Evolutionary conservation across 2,888 invertebrate species (phyloP), one percentile per base, ranked within the genome.

Genomic region (Tetheella fluctuosa): DNA sequence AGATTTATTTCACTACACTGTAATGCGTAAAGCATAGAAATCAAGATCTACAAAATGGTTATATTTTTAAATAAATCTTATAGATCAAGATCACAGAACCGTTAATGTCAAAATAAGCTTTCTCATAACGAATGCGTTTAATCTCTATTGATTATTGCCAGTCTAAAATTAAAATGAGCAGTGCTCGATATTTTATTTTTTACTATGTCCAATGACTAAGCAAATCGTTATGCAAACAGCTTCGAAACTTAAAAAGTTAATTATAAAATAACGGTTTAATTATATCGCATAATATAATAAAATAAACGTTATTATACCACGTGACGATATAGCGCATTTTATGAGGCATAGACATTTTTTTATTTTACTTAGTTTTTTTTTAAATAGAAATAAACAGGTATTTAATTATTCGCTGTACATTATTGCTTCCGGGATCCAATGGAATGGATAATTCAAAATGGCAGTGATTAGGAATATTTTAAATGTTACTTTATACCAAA

Each of bases 361-460:
- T 20, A 7, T 20, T 48, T 20, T 48, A 48, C 8, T 48, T 20
- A 7, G 48, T 0, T 34, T 34, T 34, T 48, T 48, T 37, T 37
- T 34, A 34, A 48, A 20, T n/a, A 48, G 53, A 57, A 62, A 60
- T 59, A 63, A 59, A 60, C 39, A 39, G n/a, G 39, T 39, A 61
- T 39, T 58, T 15, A 42, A 60, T 52, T 39, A 52, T 64, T 67
- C 67, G 62, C 67, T 68, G 65, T 64, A 63, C 52, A 62, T 68
- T 72, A 74, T 74, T 71, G 72, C 73, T 70, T 64, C 37, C 13
- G 28, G 10, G 54, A 55, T 68, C 63, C 62, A 59, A 54, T 63
- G 69, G 72, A 72, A 71, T 74, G 70, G 62, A 57, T 53, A 59
- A 23, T 59, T 63, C 23, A 58, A 60, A 60, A 59, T 71, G 74